Conservation (phyloP, 1,140 invertebrate genomes). For the Bombus cullumanus region DNA sequence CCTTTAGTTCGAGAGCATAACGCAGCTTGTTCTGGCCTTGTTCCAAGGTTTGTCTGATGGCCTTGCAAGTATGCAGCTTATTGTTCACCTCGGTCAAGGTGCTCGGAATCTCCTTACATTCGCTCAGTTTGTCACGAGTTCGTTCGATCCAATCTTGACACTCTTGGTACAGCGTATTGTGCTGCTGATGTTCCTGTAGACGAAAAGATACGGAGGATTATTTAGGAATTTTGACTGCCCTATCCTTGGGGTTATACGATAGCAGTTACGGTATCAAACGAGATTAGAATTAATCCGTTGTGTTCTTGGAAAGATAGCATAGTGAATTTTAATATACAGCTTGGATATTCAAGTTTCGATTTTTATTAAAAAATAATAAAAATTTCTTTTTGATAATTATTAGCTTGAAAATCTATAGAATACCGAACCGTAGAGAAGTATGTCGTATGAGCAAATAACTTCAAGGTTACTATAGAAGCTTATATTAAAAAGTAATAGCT, state of each 20-base stretch:
- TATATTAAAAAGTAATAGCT: background rate
- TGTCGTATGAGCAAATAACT: too few species aligned
- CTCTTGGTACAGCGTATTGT: constrained; percentile 94
- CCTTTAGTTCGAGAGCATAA: constrained; percentile 95
- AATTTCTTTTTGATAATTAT: background rate
- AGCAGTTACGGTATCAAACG: too few species aligned
- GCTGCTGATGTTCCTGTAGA: constrained; percentile 91
- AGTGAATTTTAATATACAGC: too few species aligned
- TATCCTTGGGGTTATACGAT: too few species aligned
- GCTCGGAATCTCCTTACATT: constrained; percentile 90
- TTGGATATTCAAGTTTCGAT: background rate
- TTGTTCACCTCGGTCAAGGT: constrained; percentile 91
- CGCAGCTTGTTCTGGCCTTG: constrained; percentile 95
- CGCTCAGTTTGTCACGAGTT: constrained; percentile 91
- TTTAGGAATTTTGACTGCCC: too few species aligned
- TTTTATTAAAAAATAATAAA: background rate
- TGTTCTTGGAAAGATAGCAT: too few species aligned
- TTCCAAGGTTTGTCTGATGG: constrained; percentile 92
- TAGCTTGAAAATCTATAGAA: background rate
- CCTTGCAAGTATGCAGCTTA: constrained; percentile 92
- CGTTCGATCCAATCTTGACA: constrained; percentile 95
- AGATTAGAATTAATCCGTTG: too few species aligned
- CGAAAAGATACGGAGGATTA: background rate
- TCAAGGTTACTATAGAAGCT: background rate
- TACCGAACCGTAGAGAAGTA: background rate